phyloP scores from a whole-genome alignment of 2,113 vertebrate genomes.

The Bothrops jararaca region DNA sequence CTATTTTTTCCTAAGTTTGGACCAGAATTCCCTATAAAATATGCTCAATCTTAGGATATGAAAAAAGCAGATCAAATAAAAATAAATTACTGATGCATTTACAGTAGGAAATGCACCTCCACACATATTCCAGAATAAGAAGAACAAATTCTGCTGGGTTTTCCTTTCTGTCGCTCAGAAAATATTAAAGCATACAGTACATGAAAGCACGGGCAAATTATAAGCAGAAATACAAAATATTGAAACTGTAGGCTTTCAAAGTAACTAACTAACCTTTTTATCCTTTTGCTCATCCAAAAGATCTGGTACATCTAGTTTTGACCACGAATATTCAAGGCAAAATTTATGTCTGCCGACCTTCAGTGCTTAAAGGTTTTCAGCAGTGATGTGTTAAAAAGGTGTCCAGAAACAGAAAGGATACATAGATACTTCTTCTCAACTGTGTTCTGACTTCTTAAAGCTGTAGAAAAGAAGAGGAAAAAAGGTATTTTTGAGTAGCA shows the following conservation, averaged over 20 bases:
- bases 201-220: slow-evolving; percentile 1
- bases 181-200: neutral
- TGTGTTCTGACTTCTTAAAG: neutral
- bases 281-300: slow-evolving; percentile 64
- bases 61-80: neutral
- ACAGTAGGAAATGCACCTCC: neutral
- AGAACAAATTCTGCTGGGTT: neutral
- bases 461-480: slow-evolving; percentile 53
- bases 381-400: slow-evolving; percentile 16
- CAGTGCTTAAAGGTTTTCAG: slow-evolving; percentile 33
- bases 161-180: neutral
- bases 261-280: slow-evolving; percentile 70
- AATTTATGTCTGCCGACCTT: slow-evolving; percentile 29
- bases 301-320: slow-evolving; percentile 22
- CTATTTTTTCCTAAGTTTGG: neutral
- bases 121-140: neutral
- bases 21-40: neutral
- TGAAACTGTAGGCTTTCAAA: slow-evolving; percentile 18
- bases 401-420: slow-evolving; percentile 39
- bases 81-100: neutral
- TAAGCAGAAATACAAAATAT: neutral
- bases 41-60: neutral
- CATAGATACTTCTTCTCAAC: slow-evolving; percentile 38
- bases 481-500: neutral
- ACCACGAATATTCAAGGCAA: slow-evolving; percentile 42